Conservation (phyloP, 2,113 vertebrate species). For the Columba livia region DNA sequence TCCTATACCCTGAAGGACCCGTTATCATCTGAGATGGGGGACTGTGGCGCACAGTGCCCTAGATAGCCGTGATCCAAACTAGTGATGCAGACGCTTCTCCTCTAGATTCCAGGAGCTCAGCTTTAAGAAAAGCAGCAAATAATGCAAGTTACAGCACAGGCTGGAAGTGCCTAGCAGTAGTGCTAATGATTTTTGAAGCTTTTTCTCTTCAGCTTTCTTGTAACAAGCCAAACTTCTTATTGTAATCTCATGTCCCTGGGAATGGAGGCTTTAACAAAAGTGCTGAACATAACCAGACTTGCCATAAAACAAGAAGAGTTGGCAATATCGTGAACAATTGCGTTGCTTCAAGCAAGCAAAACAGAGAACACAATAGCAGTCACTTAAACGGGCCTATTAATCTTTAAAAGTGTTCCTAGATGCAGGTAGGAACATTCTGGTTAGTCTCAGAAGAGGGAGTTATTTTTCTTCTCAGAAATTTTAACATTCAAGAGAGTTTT, state of each 20-base stretch:
- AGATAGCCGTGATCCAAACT: background rate
- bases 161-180: background rate
- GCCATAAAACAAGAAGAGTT: background rate
- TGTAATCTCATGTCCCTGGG: background rate
- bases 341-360: conserved; percentile 1
- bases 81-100: background rate
- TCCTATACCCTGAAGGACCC: background rate
- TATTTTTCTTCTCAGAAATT: background rate
- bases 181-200: background rate
- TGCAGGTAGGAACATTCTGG: conserved; percentile 1
- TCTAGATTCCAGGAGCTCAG: background rate
- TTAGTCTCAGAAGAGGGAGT: background rate
- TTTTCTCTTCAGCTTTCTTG: background rate
- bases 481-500: background rate
- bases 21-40: background rate
- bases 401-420: conserved; percentile 7
- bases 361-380: background rate
- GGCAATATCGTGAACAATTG: background rate
- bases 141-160: background rate
- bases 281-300: background rate
- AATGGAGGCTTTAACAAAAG: background rate
- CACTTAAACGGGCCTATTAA: conserved; percentile 34
- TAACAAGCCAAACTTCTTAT: background rate
- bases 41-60: background rate
- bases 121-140: background rate